phyloP scores from a whole-genome alignment of 1,140 invertebrate species.

The Tetranychus urticae region DNA sequence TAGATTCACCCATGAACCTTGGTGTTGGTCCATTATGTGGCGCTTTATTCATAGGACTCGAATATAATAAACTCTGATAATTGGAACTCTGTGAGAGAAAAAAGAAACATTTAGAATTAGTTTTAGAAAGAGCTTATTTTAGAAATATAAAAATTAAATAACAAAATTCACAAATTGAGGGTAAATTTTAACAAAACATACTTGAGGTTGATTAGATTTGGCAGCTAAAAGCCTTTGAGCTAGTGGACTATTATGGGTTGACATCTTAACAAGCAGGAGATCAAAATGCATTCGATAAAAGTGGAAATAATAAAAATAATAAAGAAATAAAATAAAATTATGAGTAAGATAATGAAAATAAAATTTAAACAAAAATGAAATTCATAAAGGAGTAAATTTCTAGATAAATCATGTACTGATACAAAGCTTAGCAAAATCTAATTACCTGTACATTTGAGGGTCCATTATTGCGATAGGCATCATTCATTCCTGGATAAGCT shows the following conservation, averaged over 20 bases:
- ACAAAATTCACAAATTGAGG: no score
- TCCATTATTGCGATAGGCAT: no score
- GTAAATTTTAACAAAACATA: no score
- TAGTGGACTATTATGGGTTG: conserved; percentile 4
- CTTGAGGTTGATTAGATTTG: not conserved
- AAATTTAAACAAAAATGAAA: not conserved
- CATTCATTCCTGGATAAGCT: not conserved
- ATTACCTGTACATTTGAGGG: no score
- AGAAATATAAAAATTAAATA: no score
- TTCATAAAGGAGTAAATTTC: not conserved
- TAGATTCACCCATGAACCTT: conserved; percentile 4
- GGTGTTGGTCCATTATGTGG: conserved; percentile 4
- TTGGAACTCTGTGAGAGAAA: not conserved
- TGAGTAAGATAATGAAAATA: not conserved
- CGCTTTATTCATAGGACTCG: not conserved
- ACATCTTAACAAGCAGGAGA: not conserved
- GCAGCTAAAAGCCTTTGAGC: conserved; percentile 4
- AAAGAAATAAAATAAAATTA: not conserved
- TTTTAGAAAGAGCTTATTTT: not conserved
- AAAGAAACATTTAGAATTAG: not conserved
- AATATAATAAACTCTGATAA: not conserved
- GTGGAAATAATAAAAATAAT: no score
- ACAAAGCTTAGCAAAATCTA: no score
- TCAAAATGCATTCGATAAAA: no score
- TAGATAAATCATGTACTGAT: no score